Base-by-base conservation (phyloP, 2,113 vertebrate genomes). In the Psilopogon haemacephalus region DNA sequence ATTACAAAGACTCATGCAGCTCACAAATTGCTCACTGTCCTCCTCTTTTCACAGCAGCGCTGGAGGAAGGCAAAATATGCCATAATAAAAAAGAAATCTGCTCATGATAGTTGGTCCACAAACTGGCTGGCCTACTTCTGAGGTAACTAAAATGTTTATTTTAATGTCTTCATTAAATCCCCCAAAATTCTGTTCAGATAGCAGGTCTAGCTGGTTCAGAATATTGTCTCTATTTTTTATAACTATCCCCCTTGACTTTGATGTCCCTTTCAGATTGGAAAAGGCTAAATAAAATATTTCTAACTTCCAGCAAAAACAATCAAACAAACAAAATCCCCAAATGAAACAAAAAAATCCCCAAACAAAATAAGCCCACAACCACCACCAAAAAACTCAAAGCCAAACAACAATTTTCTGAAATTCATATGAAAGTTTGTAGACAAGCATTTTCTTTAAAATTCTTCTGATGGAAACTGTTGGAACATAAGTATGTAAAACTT, bases 21-120 rank as follows among this genome's bases (percentile, higher is more conserved):
- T 76, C 44, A 64, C 32, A 44, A 17, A 3, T 4, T 1, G 0
- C 44, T 70, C 26, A 17, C 8, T 48, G 11, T 9, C 12, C 11
- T 52, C 16, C 12, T 64, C 7, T 64, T 68, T 71, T 52, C 14
- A 87, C 67, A 30, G 30, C 12, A 42, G 8, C 9, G 24, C 1
- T 55, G 12, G 8, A 19, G 12, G 8, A 62, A 48, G 10, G 17
- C 3, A 62, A 88, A 73, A 23, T 21, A 13, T 12, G 2, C 28
- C 14, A 37, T 5, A 42, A 37, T 3, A 15, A n/a, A 42, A 90
- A 46, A 71, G 2, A 65, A 72, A 73, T 15, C 26, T 50, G 15
- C 28, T 21, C 16, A 16, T 14, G 33, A 12, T 2, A 55, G 32
- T 14, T 16, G 4, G 9, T 42, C 12, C 27, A 16, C 6, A 48